Conservation (phyloP, 1,140 invertebrate species). For the Branchinecta lindahli region DNA sequence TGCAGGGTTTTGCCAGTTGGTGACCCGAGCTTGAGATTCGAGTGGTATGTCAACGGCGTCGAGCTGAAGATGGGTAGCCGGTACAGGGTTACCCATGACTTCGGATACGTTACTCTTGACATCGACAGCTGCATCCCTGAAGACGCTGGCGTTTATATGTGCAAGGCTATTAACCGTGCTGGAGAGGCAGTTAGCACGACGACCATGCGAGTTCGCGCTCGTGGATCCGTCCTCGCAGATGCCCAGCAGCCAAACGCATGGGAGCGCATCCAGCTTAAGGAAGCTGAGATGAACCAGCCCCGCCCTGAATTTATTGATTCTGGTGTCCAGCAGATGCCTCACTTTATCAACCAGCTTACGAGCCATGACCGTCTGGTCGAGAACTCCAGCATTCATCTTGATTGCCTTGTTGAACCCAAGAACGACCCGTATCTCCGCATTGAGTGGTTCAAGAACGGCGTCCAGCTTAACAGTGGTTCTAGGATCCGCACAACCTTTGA, state of each 20-base stretch:
- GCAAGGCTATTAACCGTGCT: slow-evolving; percentile 74
- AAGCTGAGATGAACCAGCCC: slow-evolving; percentile 59
- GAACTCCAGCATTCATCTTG: slow-evolving; percentile 76
- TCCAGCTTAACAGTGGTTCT: slow-evolving; percentile 60
- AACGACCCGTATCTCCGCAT: slow-evolving; percentile 76
- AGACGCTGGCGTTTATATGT: slow-evolving; percentile 83
- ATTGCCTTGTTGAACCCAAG: slow-evolving; percentile 88
- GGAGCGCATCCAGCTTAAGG: slow-evolving; percentile 57
- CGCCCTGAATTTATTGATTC: slow-evolving; percentile 67
- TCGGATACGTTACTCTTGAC: slow-evolving; percentile 83
- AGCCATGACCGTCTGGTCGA: slow-evolving; percentile 71
- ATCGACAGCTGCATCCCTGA: slow-evolving; percentile 71
- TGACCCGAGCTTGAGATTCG: slow-evolving; percentile 70
- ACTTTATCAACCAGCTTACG: slow-evolving; percentile 76
- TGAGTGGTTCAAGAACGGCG: slow-evolving; percentile 84
- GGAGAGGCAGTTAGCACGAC: slow-evolving; percentile 83
- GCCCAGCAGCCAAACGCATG: slow-evolving; percentile 69
- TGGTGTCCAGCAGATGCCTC: slow-evolving; percentile 64
- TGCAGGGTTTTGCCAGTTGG: slow-evolving; percentile 88
- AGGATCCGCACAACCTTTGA: slow-evolving; percentile 75
- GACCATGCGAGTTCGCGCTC: slow-evolving; percentile 65
- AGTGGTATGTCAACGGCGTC: slow-evolving; percentile 88
- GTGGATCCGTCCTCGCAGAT: slow-evolving; percentile 54
- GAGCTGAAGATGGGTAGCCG: slow-evolving; percentile 80
- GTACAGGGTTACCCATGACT: slow-evolving; percentile 76